phyloP scores from a whole-genome alignment of 2,797 vertebrate species.

The Dermochelys coriacea region DNA sequence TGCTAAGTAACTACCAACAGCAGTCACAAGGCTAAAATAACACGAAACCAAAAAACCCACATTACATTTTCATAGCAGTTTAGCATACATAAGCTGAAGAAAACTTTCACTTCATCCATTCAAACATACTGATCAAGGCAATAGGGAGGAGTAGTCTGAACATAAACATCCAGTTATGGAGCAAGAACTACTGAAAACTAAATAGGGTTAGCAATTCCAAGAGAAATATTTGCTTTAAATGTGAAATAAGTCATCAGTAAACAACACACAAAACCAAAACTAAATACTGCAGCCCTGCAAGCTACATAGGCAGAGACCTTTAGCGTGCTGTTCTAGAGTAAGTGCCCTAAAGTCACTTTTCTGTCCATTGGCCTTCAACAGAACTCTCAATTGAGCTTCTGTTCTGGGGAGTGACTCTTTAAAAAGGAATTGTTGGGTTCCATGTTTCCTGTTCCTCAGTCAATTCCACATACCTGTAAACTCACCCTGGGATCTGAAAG shows the following conservation, averaged over 20 bases:
- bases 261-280: conserved; percentile 10
- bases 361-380: not conserved
- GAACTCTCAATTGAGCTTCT: not conserved
- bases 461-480: not conserved
- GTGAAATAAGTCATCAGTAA: conserved; percentile 4
- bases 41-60: not conserved
- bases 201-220: conserved; percentile 15
- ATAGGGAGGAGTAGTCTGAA: conserved; percentile 28
- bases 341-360: not conserved
- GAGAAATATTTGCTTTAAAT: not conserved
- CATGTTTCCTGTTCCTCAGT: not conserved
- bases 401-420: not conserved
- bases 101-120: conserved; percentile 41
- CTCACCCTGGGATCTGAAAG: rapidly evolving
- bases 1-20: rapidly evolving
- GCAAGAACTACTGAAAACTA: conserved; percentile 26
- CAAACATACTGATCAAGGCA: conserved; percentile 33
- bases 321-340: not conserved
- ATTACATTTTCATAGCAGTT: not conserved
- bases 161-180: not conserved
- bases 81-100: conserved; percentile 3
- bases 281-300: conserved; percentile 32
- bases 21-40: not conserved
- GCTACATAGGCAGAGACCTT: not conserved
- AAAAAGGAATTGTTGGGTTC: not conserved